Evolutionary conservation across 2,797 vertebrate genomes (phyloP).

Genomic region (Phoebastria nigripes): DNA sequence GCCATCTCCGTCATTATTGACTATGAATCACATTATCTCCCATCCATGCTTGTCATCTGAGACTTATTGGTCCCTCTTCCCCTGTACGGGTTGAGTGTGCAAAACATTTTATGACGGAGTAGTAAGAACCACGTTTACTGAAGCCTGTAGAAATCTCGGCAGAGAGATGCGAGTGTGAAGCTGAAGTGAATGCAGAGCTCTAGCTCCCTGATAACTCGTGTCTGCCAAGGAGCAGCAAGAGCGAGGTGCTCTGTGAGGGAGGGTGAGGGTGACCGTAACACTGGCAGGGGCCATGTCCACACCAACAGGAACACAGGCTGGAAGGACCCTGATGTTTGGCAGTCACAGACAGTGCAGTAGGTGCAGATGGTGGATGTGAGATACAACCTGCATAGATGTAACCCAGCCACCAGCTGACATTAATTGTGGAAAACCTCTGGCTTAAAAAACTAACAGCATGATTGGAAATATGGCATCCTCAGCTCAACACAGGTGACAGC

Average conservation of each 20-base stretch:
- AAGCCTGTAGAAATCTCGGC: background rate
- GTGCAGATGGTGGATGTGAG: background rate
- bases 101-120: background rate
- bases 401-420: background rate
- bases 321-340: background rate
- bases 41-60: background rate
- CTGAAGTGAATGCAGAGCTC: background rate
- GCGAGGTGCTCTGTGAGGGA: background rate
- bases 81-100: background rate
- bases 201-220: background rate
- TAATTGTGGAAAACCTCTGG: background rate
- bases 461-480: background rate
- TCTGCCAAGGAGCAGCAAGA: background rate
- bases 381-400: background rate
- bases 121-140: background rate
- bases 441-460: background rate
- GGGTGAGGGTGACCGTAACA: background rate
- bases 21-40: background rate
- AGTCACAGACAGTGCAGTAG: background rate
- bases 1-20: background rate
- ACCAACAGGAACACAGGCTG: background rate
- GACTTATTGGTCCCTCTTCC: background rate
- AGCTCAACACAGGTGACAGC: background rate
- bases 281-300: fast-evolving
- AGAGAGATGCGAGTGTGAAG: background rate